A percentile compares a stretch with the other conserved stretches of the same genome.
These are phyloP conservation scores for Columba guinea DNA, from an alignment of 2,797 vertebrate genomes.

Conservation along the genomic window DNA sequence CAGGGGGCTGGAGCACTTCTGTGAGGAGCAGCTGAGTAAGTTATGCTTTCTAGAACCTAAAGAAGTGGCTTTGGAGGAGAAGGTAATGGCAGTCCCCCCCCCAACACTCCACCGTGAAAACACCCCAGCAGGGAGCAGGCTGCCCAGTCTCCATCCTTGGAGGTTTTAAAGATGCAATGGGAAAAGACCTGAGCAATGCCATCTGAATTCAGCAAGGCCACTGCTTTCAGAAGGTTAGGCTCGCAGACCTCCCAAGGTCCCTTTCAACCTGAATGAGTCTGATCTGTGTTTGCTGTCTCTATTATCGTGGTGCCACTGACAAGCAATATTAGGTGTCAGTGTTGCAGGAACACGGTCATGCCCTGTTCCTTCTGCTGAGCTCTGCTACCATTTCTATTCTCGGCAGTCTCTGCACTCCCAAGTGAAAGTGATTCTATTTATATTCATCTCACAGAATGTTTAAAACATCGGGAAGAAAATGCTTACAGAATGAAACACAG, in stretches of 20 bases:
- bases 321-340: neutral
- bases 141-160: neutral
- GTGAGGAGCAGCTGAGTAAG: neutral
- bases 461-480: neutral
- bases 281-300: neutral
- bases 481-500: neutral
- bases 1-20: neutral
- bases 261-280: neutral
- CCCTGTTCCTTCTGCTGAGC: neutral
- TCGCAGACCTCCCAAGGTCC: neutral
- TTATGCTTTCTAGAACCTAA: neutral
- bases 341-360: neutral
- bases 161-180: neutral
- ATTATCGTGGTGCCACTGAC: neutral
- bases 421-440: conserved; percentile 21
- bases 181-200: neutral
- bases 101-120: neutral
- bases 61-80: accelerated
- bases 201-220: neutral
- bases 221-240: neutral
- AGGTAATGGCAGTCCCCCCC: neutral
- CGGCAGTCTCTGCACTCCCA: neutral
- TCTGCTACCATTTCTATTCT: neutral
- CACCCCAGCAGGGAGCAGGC: neutral
- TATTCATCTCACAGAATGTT: conserved; percentile 1